Base-by-base conservation (phyloP, 2,113 vertebrate genomes). In the Hippocampus abdominalis region DNA sequence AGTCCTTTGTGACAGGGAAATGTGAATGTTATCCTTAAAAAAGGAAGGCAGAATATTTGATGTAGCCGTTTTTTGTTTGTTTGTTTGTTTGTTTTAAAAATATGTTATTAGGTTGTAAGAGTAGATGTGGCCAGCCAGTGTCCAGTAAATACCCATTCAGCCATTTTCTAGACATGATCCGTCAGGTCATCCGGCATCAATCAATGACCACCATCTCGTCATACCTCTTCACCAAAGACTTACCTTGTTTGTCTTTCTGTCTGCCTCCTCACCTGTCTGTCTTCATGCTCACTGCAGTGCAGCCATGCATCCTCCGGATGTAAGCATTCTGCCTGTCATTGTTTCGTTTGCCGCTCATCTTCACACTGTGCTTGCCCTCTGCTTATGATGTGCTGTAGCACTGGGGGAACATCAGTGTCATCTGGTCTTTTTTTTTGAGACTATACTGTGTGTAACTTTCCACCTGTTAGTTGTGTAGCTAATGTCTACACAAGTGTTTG, bases 291-390 rank as follows among this genome's bases (percentile, higher is more conserved):
- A 77, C 79, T 84, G 86, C 84, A 77, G 88, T 82, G 72, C 82
- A 77, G 76, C 87, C 78, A 69, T 81, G 82, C 81, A 86, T 88
- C 87, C 78, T 83, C 62, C 75, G 81, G 85, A 85, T 86, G 85
- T 86, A 87, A 88, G 88, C 85, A 84, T 85, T 76, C 77, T 86
- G 80, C 84, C 81, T 78, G 79, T 80, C 81, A 70, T 76, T 76
- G 75, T 69, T 32, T 75, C 59, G 59, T 84, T 80, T 79, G 59
- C 66, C 78, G 70, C 73, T 73, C 74, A 78, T 76, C 67, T 49
- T 67, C 59, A 60, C 66, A 44, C 64, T 61, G 2, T 46, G 62
- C 61, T 59, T 61, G 42, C 66, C 64, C 76, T 64, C 74, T 61
- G 64, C 54, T 82, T 75, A 60, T 71, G 69, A 20, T 75, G 62